Percentiles rank a stretch among this genome's conserved stretches.
Conservation (phyloP, 2,797 vertebrate genomes). For the Erethizon dorsatum region DNA sequence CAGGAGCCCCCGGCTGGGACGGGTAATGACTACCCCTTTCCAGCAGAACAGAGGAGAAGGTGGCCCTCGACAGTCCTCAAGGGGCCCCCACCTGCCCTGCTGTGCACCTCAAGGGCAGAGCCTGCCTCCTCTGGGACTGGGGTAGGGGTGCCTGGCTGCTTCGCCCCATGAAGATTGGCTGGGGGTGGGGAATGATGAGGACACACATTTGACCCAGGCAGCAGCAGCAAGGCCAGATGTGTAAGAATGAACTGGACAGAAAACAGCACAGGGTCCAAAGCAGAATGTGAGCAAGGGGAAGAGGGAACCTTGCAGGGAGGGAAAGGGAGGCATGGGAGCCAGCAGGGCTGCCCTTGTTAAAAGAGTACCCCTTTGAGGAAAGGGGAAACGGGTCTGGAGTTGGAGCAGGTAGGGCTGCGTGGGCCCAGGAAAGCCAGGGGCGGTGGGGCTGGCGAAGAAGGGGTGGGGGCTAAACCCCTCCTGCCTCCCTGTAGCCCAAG, state of each 20-base stretch:
- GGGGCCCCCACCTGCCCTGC: neutral
- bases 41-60: conserved; percentile 20
- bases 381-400: neutral
- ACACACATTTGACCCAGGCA: conserved; percentile 14
- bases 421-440: neutral
- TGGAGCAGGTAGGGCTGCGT: neutral
- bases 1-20: conserved; percentile 31
- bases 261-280: conserved; percentile 86
- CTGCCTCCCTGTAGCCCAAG: neutral
- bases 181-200: neutral
- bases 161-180: neutral
- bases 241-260: conserved; percentile 82
- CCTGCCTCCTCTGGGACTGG: conserved; percentile 18
- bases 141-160: conserved; percentile 1
- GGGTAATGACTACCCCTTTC: conserved; percentile 40
- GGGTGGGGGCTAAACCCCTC: neutral
- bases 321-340: neutral
- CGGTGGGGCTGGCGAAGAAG: neutral
- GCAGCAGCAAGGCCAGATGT: conserved; percentile 76
- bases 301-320: conserved; percentile 50
- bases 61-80: neutral
- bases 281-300: conserved; percentile 87
- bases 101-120: neutral
- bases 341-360: neutral
- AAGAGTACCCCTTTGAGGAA: neutral